These are phyloP conservation scores for Craniophora ligustri DNA, from an alignment of 2,888 invertebrate species.

Conservation along the genomic window DNA sequence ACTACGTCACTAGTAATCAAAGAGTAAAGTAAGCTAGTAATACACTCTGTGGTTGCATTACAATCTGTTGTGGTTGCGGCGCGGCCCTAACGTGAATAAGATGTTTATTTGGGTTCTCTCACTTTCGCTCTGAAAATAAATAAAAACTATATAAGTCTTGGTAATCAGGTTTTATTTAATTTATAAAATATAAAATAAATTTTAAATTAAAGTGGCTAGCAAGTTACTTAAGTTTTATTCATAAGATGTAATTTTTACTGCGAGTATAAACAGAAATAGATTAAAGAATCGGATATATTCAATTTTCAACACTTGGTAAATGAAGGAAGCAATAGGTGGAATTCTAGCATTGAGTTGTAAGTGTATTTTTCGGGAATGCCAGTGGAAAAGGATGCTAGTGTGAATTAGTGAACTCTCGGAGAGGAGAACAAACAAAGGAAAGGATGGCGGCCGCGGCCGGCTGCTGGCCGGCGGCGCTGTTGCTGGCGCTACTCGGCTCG, in stretches of 20 bases:
- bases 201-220: conserved; percentile 5
- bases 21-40: too few species aligned
- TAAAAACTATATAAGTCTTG: conserved; percentile 9
- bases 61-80: conserved; percentile 1
- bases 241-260: conserved; percentile 22
- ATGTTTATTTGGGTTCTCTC: conserved; percentile 24
- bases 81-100: conserved; percentile 2
- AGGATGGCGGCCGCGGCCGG: conserved; percentile 38
- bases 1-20: too few species aligned
- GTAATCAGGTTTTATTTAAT: conserved; percentile 3
- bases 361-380: conserved; percentile 12
- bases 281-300: conserved; percentile 7
- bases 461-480: conserved; percentile 39
- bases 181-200: neutral
- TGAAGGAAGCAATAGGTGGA: neutral
- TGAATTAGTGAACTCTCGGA: conserved; percentile 6
- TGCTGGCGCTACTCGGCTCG: conserved; percentile 38
- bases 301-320: neutral
- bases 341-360: neutral
- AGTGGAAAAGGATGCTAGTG: conserved; percentile 5
- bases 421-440: too few species aligned
- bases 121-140: conserved; percentile 4
- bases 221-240: conserved; percentile 27
- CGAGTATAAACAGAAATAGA: conserved; percentile 49
- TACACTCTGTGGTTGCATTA: too few species aligned